phyloP scores from a whole-genome alignment of 2,113 vertebrate genomes.

The Ahaetulla prasina region DNA sequence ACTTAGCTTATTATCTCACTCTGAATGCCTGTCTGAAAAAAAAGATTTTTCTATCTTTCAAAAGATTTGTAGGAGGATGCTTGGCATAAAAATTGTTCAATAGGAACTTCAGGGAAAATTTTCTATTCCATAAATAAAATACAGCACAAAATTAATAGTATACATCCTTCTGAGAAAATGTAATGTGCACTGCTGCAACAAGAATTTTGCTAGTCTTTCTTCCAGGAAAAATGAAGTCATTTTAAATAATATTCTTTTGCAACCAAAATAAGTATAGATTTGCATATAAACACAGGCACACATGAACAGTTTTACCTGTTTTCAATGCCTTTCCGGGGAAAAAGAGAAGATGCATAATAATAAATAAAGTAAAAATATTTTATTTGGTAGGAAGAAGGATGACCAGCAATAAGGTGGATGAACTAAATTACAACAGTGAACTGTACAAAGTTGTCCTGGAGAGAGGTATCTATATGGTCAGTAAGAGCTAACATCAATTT shows the following conservation, averaged over 20 bases:
- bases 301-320: not conserved
- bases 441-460: not conserved
- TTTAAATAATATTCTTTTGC: not conserved
- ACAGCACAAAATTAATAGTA: constrained; percentile 5
- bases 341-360: not conserved
- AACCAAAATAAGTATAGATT: not conserved
- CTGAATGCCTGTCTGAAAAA: constrained; percentile 11
- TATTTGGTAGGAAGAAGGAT: not conserved
- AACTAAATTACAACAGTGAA: not conserved
- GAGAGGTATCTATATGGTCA: not conserved
- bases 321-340: not conserved
- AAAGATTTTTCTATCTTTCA: constrained; percentile 12
- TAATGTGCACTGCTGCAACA: not conserved
- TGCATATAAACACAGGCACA: not conserved
- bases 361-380: not conserved
- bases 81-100: constrained; percentile 7
- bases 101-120: not conserved
- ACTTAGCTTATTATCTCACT: constrained; percentile 7
- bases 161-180: not conserved
- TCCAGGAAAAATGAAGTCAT: not conserved
- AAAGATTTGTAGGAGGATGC: not conserved
- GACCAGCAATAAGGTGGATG: not conserved
- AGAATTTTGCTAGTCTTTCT: not conserved
- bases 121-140: constrained; percentile 15
- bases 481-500: not conserved